phyloP scores from a whole-genome alignment of 2,888 invertebrate species.

The Pandemis heparana region DNA sequence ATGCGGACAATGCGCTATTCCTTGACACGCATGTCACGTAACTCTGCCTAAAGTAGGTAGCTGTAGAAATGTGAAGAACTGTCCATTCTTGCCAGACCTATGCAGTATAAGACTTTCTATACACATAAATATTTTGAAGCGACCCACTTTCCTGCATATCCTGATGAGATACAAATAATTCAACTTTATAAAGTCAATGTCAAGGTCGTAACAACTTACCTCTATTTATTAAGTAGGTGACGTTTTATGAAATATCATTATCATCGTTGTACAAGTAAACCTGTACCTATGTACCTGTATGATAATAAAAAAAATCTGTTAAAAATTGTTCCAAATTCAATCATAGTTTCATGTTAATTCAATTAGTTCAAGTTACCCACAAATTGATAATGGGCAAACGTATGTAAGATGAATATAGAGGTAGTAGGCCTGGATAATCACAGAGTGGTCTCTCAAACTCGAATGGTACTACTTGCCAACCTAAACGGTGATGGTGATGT shows the following conservation, averaged over 20 bases:
- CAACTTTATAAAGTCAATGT: background rate
- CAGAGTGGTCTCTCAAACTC: too few relatives aligned
- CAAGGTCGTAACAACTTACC: background rate
- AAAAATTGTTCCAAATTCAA: background rate
- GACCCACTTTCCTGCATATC: slow-evolving; percentile 28
- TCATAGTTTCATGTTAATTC: background rate
- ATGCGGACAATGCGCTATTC: slow-evolving; percentile 54
- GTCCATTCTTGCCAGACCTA: slow-evolving; percentile 39
- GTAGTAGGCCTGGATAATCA: too few relatives aligned
- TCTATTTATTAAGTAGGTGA: background rate
- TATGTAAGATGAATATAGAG: too few relatives aligned
- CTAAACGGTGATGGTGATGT: too few relatives aligned
- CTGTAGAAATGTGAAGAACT: slow-evolving; percentile 16
- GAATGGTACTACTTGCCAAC: too few relatives aligned
- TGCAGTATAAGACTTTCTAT: slow-evolving; percentile 41
- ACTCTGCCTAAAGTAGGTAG: slow-evolving; percentile 48
- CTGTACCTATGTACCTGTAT: too few relatives aligned
- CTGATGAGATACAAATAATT: background rate
- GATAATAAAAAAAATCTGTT: too few relatives aligned
- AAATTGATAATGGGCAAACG: too few relatives aligned
- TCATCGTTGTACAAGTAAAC: too few relatives aligned
- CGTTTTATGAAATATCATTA: too few relatives aligned
- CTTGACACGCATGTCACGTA: slow-evolving; percentile 57
- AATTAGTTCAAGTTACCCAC: background rate
- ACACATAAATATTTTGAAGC: slow-evolving; percentile 31